A percentile compares a stretch with the other conserved stretches of the same genome.
Conservation (phyloP, 2,113 vertebrate species). For the Ophiodon elongatus region DNA sequence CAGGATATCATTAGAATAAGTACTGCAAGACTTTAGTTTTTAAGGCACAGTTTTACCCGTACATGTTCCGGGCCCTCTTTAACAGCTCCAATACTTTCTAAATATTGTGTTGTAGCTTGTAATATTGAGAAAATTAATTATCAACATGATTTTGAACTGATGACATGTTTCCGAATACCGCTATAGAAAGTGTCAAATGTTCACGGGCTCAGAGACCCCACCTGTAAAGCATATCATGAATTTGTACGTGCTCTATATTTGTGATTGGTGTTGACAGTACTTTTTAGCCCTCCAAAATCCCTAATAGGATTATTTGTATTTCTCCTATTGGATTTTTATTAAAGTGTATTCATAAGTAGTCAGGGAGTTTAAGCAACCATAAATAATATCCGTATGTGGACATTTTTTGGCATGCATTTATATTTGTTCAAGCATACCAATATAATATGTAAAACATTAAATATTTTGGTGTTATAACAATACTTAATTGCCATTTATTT, state of each 20-base stretch:
- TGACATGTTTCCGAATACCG: slow-evolving; percentile 2
- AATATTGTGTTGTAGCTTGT: not conserved
- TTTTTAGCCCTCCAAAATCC: not conserved
- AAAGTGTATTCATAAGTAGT: not conserved
- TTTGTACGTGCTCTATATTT: not conserved
- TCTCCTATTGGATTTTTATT: not conserved
- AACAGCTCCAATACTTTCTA: not conserved
- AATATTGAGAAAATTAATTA: not conserved
- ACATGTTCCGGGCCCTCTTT: not conserved
- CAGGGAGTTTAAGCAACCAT: not conserved
- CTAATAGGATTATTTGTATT: not conserved
- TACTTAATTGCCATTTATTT: too few species aligned
- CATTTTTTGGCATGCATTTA: not conserved
- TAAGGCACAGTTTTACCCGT: slow-evolving; percentile 4
- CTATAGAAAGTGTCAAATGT: not conserved
- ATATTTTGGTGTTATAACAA: not conserved
- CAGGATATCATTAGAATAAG: slow-evolving; percentile 49
- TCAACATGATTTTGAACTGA: not conserved
- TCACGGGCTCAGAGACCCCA: not conserved
- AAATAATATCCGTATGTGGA: rapidly evolving
- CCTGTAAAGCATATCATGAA: not conserved
- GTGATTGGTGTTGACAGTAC: not conserved
- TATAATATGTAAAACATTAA: not conserved
- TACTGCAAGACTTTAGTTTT: slow-evolving; percentile 30
- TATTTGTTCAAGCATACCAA: not conserved